phyloP scores from a whole-genome alignment of 2,113 vertebrate species.

The Tichodroma muraria region DNA sequence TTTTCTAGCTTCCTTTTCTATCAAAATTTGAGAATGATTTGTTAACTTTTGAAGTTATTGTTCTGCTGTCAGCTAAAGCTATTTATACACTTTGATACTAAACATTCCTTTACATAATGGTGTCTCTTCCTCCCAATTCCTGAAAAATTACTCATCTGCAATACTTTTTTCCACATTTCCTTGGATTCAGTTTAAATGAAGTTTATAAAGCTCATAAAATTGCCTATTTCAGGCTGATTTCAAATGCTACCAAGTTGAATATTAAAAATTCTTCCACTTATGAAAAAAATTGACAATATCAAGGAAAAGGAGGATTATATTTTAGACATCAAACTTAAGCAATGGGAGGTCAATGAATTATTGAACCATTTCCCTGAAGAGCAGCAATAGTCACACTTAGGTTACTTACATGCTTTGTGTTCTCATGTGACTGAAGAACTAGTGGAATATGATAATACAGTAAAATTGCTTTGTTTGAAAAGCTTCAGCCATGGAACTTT shows the following conservation, averaged over 20 bases:
- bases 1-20: conserved; percentile 27
- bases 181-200: neutral
- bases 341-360: neutral
- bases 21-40: conserved; percentile 40
- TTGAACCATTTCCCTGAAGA: neutral
- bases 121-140: neutral
- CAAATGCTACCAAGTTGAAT: neutral
- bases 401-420: neutral
- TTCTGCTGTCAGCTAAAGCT: conserved; percentile 42
- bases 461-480: neutral
- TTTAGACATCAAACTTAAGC: neutral
- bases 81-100: conserved; percentile 42
- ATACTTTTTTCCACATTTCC: neutral
- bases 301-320: neutral
- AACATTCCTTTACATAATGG: conserved; percentile 41
- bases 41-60: conserved; percentile 37
- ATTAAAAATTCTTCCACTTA: neutral
- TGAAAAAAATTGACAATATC: neutral
- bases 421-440: neutral
- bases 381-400: neutral
- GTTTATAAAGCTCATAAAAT: neutral
- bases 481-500: neutral
- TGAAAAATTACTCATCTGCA: conserved; percentile 3
- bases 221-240: neutral
- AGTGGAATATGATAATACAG: neutral